A percentile compares a stretch with the other conserved stretches of the same genome.
Conservation (phyloP, 2,113 vertebrate genomes). For the Candoia aspera region DNA sequence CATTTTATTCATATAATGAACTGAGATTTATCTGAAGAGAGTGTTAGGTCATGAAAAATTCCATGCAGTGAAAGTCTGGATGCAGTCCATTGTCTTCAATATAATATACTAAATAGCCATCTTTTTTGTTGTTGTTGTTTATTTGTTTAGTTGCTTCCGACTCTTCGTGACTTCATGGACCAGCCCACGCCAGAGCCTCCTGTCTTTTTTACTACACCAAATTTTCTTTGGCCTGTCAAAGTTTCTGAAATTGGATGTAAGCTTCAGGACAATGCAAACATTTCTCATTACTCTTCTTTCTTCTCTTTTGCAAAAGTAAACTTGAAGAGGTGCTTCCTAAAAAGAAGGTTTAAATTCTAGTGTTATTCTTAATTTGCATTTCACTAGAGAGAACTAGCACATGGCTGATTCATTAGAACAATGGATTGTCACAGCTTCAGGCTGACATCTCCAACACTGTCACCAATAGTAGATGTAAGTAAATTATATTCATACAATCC, state of each 20-base stretch:
- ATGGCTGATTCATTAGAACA: constrained; percentile 27
- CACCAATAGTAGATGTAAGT: constrained; percentile 28
- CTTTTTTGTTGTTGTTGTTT: no score
- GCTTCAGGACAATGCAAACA: background rate
- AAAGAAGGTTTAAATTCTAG: background rate
- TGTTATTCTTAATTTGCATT: constrained; percentile 11
- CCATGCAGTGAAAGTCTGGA: background rate
- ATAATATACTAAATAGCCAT: constrained; percentile 21
- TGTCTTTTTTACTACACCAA: constrained; percentile 10
- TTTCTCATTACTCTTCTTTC: background rate
- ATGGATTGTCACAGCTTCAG: constrained; percentile 7
- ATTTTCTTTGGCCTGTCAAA: background rate
- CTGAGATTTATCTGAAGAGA: background rate
- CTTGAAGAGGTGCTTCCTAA: background rate
- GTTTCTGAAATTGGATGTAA: constrained; percentile 35
- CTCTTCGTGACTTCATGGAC: no score
- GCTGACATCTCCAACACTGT: constrained; percentile 18
- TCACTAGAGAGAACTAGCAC: constrained; percentile 13
- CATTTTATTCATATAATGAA: background rate
- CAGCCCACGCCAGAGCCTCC: no score
- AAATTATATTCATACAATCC: constrained; percentile 30
- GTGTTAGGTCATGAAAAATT: background rate
- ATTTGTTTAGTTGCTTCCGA: no score
- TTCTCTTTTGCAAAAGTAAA: background rate
- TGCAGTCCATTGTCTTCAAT: constrained; percentile 3